phyloP scores from a whole-genome alignment of 2,797 vertebrate species.

The Characodon lateralis region DNA sequence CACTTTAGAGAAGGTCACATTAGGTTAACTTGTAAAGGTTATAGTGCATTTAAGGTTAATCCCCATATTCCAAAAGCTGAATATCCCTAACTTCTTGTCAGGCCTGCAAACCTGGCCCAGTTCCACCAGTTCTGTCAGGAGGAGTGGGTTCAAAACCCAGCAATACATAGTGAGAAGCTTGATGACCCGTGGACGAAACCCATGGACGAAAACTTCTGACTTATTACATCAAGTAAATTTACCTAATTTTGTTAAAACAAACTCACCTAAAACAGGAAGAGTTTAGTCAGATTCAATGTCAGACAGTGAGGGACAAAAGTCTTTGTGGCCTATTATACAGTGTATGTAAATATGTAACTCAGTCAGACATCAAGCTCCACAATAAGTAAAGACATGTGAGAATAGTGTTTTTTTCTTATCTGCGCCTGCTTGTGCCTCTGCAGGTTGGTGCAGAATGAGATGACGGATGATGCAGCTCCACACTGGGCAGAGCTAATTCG shows the following conservation, averaged over 20 bases:
- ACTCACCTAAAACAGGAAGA: neutral
- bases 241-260: neutral
- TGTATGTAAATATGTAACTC: neutral
- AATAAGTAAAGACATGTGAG: too few species aligned
- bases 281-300: neutral
- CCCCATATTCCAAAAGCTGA: too few species aligned
- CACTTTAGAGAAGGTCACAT: too few species aligned
- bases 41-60: too few species aligned
- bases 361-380: neutral
- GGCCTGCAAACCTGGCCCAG: too few species aligned
- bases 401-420: too few species aligned
- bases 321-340: neutral
- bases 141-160: too few species aligned
- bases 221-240: neutral
- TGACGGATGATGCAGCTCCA: slow-evolving; percentile 87
- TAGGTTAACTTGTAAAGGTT: too few species aligned
- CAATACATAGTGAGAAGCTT: too few species aligned
- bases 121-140: too few species aligned
- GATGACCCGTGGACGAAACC: neutral
- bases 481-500: slow-evolving; percentile 85
- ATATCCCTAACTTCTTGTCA: too few species aligned
- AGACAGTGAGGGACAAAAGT: neutral
- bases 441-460: slow-evolving; percentile 92
- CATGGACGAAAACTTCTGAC: neutral
- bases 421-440: slow-evolving; percentile 5